phyloP scores from a whole-genome alignment of 2,113 vertebrate species.

The Eolophus roseicapilla region DNA sequence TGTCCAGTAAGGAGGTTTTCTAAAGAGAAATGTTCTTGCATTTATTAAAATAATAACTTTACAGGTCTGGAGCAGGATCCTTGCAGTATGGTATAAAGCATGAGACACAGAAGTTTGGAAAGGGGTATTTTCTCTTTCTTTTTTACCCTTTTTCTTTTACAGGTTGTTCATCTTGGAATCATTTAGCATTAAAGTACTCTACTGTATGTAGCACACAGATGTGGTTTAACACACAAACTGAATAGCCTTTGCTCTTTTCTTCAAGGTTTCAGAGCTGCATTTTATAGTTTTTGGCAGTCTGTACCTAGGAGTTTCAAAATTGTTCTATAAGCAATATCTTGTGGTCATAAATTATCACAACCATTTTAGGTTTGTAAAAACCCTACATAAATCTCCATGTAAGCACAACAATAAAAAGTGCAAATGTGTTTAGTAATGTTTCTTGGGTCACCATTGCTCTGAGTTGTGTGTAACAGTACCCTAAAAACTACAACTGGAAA shows the following conservation, averaged over 20 bases:
- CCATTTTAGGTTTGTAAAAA: slow-evolving; percentile 59
- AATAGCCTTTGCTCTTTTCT: slow-evolving; percentile 45
- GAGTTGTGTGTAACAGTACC: slow-evolving; percentile 36
- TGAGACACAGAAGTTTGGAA: background rate
- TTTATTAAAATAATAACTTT: background rate
- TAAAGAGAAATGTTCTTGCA: background rate
- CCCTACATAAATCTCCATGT: slow-evolving; percentile 50
- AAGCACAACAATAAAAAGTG: slow-evolving; percentile 63
- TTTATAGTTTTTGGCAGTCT: slow-evolving; percentile 62
- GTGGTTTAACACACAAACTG: slow-evolving; percentile 30
- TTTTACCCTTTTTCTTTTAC: background rate
- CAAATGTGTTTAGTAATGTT: slow-evolving; percentile 58
- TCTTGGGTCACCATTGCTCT: slow-evolving; percentile 36
- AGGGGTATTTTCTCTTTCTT: background rate
- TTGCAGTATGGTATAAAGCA: background rate
- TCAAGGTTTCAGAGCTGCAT: slow-evolving; percentile 34
- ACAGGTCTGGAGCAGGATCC: background rate
- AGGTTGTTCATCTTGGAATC: slow-evolving; percentile 44
- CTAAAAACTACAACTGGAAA: slow-evolving; percentile 42
- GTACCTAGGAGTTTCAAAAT: slow-evolving; percentile 39
- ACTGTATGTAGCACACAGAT: slow-evolving; percentile 49
- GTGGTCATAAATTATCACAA: slow-evolving; percentile 54
- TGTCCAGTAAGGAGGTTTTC: background rate
- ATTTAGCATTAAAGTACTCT: slow-evolving; percentile 18
- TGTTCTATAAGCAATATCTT: slow-evolving; percentile 64